These are phyloP conservation scores for Enteromius anoplus DNA, from an alignment of 2,797 vertebrate species.

Conservation along the genomic window DNA sequence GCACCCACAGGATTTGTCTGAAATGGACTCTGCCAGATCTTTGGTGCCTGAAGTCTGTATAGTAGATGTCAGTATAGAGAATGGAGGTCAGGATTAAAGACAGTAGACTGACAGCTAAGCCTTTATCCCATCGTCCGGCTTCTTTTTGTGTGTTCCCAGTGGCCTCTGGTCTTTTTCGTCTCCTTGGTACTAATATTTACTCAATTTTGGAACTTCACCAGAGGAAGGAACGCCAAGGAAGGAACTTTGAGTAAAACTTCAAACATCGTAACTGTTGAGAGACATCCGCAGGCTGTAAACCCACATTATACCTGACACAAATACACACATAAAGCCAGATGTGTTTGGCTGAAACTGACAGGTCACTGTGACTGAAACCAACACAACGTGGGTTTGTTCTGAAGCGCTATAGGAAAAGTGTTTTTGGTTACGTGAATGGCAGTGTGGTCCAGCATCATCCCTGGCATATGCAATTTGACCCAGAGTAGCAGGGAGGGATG, in stretches of 20 bases:
- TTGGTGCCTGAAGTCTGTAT: constrained; percentile 39
- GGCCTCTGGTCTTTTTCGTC: constrained; percentile 48
- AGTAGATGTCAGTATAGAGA: constrained; percentile 37
- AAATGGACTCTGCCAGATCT: constrained; percentile 44
- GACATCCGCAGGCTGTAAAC: constrained; percentile 26
- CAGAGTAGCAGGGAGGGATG: constrained; percentile 1
- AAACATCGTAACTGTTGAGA: constrained; percentile 23
- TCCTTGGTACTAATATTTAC: constrained; percentile 54
- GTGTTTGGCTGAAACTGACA: constrained; percentile 27
- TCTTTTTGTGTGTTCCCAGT: constrained; percentile 46
- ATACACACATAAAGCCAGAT: constrained; percentile 14
- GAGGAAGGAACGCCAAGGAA: constrained; percentile 22
- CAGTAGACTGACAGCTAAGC: constrained; percentile 54
- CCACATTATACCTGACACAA: constrained; percentile 40
- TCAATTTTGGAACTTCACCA: constrained; percentile 35
- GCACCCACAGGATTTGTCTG: constrained; percentile 32
- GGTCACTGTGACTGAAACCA: constrained; percentile 36
- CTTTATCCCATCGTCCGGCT: constrained; percentile 35
- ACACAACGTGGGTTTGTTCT: constrained; percentile 23
- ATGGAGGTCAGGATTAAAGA: constrained; percentile 54
- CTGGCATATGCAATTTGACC: constrained; percentile 21
- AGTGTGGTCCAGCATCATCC: constrained; percentile 30
- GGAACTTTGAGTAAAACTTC: constrained; percentile 32
- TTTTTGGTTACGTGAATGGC: constrained; percentile 30
- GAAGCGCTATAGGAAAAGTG: constrained; percentile 6